These are phyloP conservation scores for Pharmacophagus antenor DNA, from an alignment of 2,888 invertebrate genomes.

Conservation along the genomic window DNA sequence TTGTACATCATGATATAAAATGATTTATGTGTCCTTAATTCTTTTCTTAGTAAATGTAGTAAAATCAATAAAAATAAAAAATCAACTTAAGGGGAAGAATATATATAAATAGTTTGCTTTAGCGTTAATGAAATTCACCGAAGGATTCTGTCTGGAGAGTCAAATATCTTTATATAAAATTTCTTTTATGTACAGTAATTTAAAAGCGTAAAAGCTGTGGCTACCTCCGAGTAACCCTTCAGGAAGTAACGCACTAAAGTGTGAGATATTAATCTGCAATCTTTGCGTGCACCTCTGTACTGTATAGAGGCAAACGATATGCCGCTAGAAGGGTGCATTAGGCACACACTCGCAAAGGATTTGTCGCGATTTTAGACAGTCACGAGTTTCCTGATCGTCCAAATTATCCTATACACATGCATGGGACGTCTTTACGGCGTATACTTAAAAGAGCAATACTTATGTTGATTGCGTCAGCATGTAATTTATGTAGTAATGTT, in stretches of 20 bases:
- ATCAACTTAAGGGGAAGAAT: too few species aligned
- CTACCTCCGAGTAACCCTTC: background rate
- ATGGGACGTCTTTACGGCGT: too few species aligned
- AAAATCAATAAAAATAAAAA: background rate
- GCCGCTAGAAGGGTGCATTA: constrained; percentile 45
- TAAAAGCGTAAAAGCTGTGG: too few species aligned
- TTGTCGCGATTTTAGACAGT: constrained; percentile 35
- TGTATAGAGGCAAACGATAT: constrained; percentile 44
- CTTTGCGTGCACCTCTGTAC: constrained; percentile 25
- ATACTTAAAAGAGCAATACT: too few species aligned
- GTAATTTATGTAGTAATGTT: too few species aligned
- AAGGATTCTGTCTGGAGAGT: background rate
- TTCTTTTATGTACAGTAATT: background rate
- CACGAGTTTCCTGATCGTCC: constrained; percentile 31
- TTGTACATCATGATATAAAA: constrained; percentile 37
- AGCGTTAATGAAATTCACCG: background rate
- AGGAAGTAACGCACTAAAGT: background rate
- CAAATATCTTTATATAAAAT: background rate
- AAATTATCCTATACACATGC: constrained; percentile 23
- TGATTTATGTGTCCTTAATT: constrained; percentile 2
- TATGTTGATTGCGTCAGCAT: too few species aligned
- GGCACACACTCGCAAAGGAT: constrained; percentile 54
- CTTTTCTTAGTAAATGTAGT: too few species aligned
- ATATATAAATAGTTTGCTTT: background rate
- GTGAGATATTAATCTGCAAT: constrained; percentile 28